Conservation (phyloP, 2,113 vertebrate species). For the Scomber colias region DNA sequence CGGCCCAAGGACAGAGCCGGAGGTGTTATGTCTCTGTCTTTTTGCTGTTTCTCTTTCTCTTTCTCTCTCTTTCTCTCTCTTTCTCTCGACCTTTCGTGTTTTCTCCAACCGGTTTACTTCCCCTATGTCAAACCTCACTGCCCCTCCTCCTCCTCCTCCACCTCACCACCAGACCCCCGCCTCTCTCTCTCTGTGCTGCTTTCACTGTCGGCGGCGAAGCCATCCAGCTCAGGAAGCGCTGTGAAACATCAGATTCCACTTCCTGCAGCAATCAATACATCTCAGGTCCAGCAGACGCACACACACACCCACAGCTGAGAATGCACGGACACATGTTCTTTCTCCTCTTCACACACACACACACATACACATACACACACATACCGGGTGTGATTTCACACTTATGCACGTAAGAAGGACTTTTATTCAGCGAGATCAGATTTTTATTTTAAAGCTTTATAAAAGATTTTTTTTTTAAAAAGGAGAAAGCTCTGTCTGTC, state of each 20-base stretch:
- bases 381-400: constrained; percentile 17
- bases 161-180: constrained; percentile 10
- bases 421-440: constrained; percentile 1
- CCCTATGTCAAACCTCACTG: constrained; percentile 10
- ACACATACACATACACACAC: constrained; percentile 25
- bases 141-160: not conserved
- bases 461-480: not conserved
- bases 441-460: not conserved
- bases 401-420: not conserved
- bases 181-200: constrained; percentile 18
- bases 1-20: constrained; percentile 68
- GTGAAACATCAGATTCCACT: constrained; percentile 86
- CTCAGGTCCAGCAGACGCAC: constrained; percentile 71
- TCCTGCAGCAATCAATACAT: constrained; percentile 86
- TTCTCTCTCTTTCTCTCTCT: not conserved
- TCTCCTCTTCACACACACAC: not conserved
- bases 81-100: constrained; percentile 37
- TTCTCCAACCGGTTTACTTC: constrained; percentile 29
- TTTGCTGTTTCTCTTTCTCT: not conserved
- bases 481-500: not conserved
- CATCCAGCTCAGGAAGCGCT: constrained; percentile 81
- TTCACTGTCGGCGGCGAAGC: constrained; percentile 63
- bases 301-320: constrained; percentile 41
- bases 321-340: constrained; percentile 11
- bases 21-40: constrained; percentile 63